Evolutionary conservation across 2,797 vertebrate species (phyloP).

Genomic region (Peromyscus nudipes): DNA sequence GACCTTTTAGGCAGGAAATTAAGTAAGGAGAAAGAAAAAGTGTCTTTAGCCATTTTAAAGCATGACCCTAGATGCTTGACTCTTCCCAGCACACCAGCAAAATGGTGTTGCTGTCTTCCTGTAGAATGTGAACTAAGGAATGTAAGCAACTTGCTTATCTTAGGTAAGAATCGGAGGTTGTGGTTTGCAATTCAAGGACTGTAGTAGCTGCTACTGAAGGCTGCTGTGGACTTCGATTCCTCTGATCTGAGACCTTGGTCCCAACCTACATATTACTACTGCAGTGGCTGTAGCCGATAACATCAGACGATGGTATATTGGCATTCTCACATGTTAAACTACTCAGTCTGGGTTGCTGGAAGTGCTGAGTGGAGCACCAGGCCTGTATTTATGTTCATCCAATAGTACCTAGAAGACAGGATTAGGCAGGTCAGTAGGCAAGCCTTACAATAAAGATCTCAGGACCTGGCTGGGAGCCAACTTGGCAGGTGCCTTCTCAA

Average conservation of each 20-base stretch:
- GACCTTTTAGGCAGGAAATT: conserved; percentile 36
- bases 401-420: not conserved
- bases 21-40: not conserved
- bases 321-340: accelerated
- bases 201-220: not conserved
- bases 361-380: not conserved
- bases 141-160: not conserved
- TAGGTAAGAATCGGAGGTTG: too few species aligned
- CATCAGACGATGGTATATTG: too few species aligned
- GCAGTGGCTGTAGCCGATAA: too few species aligned
- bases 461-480: not conserved
- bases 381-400: too few species aligned
- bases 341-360: not conserved
- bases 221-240: too few species aligned
- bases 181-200: not conserved
- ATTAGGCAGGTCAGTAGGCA: not conserved
- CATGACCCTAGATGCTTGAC: not conserved
- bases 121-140: not conserved
- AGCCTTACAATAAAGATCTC: not conserved
- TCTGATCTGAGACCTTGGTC: not conserved
- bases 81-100: not conserved
- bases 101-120: not conserved
- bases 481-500: not conserved
- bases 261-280: not conserved
- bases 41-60: conserved; percentile 8